Evolutionary conservation across 2,797 vertebrate genomes (phyloP), one percentile per base, ranked within the genome.

Genomic region (Mormyrus hasselquistii): DNA sequence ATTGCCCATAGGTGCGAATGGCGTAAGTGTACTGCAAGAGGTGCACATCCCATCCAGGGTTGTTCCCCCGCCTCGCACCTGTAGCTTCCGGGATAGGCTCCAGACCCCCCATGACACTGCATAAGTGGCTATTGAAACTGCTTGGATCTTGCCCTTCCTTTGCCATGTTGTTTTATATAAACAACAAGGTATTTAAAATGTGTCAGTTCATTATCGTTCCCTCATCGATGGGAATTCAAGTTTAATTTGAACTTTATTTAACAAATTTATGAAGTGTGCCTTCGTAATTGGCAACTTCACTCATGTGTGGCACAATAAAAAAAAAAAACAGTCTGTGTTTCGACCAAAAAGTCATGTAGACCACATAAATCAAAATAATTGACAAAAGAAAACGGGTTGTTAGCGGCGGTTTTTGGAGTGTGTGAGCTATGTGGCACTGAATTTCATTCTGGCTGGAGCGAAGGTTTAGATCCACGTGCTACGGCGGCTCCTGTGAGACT

Each of bases 161-260:
- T 16, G 34, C 50, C 65, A 41, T 41, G 44, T 47, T 90, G 88
- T 91, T 90, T 87, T 79, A 85, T 87, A 87, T 25, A 44, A 69
- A 38, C 16, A 73, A 29, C 34, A 57, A 69, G 34, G 65, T 50
- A 86, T 86, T 49, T 57, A 50, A 73, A 53, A 85, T 69, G 86
- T 89, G 41, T 88, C 79, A 44, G 69, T 50, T 53, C 38, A 25
- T 82, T 47, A 44, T 59, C 47, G 6, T 88, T 50, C 83, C n/a
- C 25, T 59, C 65, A 41, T 57, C 59, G 44, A 86, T 88, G 85
- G 79, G 55, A 79, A 88, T 89, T 87, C 89, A 88, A 8, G 49
- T 65, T 47, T 34, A 76, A 62, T 86, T 87, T 47, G 57, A 83
- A 53, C 44, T 49, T 44, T 12, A 47, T 59, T 90, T 88, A 62